Evolutionary conservation across 2,888 invertebrate species (phyloP).

Genomic region (Hypolimnas misippus): DNA sequence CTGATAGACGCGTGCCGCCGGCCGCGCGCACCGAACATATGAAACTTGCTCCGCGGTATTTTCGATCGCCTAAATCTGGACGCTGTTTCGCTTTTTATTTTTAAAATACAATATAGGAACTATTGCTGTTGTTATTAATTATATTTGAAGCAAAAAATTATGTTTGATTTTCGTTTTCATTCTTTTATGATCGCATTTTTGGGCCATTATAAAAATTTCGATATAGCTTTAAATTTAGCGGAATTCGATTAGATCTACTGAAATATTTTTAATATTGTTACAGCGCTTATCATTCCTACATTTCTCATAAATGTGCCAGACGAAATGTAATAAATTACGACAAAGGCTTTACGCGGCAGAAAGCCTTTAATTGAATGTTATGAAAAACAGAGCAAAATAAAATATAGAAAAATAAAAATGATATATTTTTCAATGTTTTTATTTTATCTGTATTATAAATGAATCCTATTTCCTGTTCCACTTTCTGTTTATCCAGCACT

Average conservation of each 20-base stretch:
- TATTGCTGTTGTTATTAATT: background rate
- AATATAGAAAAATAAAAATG: background rate
- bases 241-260: no score
- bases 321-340: slow-evolving; percentile 1
- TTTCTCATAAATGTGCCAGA: background rate
- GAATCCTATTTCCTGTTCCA: no score
- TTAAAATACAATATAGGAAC: background rate
- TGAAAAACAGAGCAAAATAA: background rate
- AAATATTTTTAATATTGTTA: no score
- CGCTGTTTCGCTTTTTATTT: slow-evolving; percentile 4
- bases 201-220: no score
- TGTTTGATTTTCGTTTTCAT: background rate
- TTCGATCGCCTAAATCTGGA: slow-evolving; percentile 15
- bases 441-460: no score
- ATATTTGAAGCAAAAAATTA: background rate
- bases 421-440: background rate
- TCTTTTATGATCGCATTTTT: background rate
- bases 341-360: background rate
- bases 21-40: slow-evolving; percentile 32
- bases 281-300: no score
- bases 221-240: background rate
- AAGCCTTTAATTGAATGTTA: background rate
- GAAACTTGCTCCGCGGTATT: slow-evolving; percentile 10
- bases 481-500: no score
- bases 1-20: slow-evolving; percentile 66